Percentiles rank a stretch among this genome's conserved stretches.
Conservation (phyloP, 2,797 vertebrate species). For the Bufotes viridis region DNA sequence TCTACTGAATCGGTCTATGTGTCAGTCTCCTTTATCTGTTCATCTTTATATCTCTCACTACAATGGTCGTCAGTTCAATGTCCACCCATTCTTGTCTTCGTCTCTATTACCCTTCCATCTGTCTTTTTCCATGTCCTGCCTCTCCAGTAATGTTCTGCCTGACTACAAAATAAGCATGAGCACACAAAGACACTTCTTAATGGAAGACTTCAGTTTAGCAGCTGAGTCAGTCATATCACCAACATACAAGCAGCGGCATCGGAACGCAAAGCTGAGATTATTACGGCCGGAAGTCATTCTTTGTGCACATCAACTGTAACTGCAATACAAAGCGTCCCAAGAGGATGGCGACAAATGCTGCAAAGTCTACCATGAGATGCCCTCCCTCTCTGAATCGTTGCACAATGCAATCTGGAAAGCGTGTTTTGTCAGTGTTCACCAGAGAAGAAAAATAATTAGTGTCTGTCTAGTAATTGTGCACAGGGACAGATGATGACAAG, state of each 20-base stretch:
- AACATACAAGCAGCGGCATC: not conserved
- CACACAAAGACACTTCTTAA: not conserved
- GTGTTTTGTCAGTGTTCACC: constrained; percentile 11
- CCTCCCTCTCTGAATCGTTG: not conserved
- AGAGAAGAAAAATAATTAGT: constrained; percentile 11
- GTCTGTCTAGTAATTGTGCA: constrained; percentile 13
- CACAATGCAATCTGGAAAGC: constrained; percentile 21
- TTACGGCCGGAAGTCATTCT: not conserved
- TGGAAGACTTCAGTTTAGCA: constrained; percentile 10
- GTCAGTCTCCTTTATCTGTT: not conserved
- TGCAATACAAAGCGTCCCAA: not conserved
- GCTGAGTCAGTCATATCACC: constrained; percentile 6
- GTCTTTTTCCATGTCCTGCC: not conserved
- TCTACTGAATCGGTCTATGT: not conserved
- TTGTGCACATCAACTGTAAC: constrained; percentile 14
- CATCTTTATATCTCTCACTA: not conserved
- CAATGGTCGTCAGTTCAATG: not conserved
- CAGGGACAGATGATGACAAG: constrained; percentile 19
- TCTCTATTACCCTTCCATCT: too few species aligned
- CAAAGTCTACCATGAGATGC: not conserved
- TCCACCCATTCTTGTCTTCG: not conserved
- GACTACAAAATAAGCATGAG: not conserved
- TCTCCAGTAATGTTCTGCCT: not conserved
- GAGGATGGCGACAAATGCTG: not conserved
- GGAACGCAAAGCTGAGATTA: not conserved